These are phyloP conservation scores for Metallyticus violacea DNA, from an alignment of 2,888 invertebrate genomes.

Conservation along the genomic window DNA sequence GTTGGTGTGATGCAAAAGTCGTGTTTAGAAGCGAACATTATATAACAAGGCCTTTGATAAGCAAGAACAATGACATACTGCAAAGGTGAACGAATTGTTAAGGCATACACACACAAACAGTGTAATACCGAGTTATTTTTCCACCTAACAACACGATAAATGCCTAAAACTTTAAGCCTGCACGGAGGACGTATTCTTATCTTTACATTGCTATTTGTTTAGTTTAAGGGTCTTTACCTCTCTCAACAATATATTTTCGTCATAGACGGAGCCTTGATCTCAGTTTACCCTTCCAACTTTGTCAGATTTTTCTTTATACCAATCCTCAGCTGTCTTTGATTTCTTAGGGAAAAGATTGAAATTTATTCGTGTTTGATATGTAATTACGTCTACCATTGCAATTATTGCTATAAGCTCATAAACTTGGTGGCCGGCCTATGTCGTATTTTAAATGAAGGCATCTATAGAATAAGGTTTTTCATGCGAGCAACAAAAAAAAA, in stretches of 20 bases:
- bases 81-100: neutral
- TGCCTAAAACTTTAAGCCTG: neutral
- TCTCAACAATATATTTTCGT: neutral
- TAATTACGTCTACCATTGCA: too few relatives aligned
- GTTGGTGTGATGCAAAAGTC: neutral
- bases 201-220: neutral
- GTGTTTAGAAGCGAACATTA: neutral
- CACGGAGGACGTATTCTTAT: neutral
- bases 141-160: neutral
- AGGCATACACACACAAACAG: neutral
- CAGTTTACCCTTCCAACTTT: neutral
- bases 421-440: too few relatives aligned
- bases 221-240: too few relatives aligned
- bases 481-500: too few relatives aligned
- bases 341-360: too few relatives aligned
- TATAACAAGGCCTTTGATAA: constrained; percentile 5
- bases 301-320: too few relatives aligned
- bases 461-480: too few relatives aligned
- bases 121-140: neutral
- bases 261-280: neutral
- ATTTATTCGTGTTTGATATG: too few relatives aligned
- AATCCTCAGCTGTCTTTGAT: too few relatives aligned
- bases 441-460: too few relatives aligned
- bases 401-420: too few relatives aligned
- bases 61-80: neutral